Evolutionary conservation across 2,113 vertebrate genomes (phyloP).

Genomic region (Rhabdomys dilectus): DNA sequence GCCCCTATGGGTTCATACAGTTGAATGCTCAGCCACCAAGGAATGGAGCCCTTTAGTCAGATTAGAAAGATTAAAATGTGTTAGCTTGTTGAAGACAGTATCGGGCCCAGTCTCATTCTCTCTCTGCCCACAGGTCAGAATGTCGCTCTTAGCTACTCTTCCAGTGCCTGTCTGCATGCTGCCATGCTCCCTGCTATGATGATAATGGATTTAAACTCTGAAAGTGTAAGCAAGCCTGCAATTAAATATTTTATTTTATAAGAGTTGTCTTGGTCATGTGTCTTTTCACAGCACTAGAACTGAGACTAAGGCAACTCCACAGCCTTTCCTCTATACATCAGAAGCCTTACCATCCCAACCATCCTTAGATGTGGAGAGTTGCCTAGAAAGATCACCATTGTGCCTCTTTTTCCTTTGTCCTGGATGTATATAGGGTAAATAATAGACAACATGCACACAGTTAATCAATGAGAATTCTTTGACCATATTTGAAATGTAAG

Average conservation of each 20-base stretch:
- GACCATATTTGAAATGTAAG: not conserved
- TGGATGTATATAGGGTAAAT: no score
- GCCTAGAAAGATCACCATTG: no score
- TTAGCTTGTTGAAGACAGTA: not conserved
- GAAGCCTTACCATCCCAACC: accelerated
- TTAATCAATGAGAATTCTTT: not conserved
- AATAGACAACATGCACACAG: not conserved
- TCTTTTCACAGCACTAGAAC: not conserved
- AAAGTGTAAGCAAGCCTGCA: not conserved
- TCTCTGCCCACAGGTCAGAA: not conserved
- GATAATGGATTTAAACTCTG: not conserved
- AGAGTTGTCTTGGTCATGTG: not conserved
- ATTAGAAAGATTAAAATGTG: not conserved
- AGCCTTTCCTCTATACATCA: not conserved
- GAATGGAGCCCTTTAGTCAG: not conserved
- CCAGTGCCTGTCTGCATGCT: not conserved
- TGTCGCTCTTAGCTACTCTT: not conserved
- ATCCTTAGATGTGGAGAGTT: not conserved
- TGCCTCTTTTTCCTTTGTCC: not conserved
- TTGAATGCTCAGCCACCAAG: not conserved
- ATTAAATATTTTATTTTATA: not conserved
- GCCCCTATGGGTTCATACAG: not conserved
- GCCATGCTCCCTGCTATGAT: not conserved
- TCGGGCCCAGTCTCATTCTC: not conserved
- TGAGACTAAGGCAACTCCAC: not conserved